phyloP scores from a whole-genome alignment of 2,888 invertebrate species.

The Pyrgus malvae region DNA sequence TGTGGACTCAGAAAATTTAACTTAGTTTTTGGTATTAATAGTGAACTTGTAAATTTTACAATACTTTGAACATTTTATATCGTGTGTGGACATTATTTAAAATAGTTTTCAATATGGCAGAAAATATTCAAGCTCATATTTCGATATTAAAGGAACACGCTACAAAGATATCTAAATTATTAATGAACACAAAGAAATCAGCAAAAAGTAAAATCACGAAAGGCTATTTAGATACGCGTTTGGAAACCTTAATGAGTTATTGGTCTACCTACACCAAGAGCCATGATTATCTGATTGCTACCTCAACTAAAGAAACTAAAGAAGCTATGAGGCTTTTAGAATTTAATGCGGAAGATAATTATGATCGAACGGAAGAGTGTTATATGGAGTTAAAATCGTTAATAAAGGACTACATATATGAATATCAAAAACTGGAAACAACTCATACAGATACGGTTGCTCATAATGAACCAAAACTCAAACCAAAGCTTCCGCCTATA shows the following conservation, averaged over 20 bases:
- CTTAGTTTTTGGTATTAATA: background rate
- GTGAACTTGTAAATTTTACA: background rate
- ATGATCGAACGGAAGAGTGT: background rate
- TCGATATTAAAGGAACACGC: background rate
- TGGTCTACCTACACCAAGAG: background rate
- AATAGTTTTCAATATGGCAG: background rate
- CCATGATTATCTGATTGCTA: background rate
- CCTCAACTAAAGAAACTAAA: background rate
- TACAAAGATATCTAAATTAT: background rate
- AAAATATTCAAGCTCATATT: background rate
- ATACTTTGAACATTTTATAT: background rate
- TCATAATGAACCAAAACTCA: background rate
- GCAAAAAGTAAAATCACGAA: background rate
- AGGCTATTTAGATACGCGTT: background rate
- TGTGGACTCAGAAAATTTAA: background rate
- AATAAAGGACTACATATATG: background rate
- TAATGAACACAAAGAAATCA: background rate
- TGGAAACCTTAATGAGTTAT: background rate
- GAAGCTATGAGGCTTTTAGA: background rate
- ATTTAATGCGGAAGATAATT: background rate
- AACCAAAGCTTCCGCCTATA: background rate
- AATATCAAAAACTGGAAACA: background rate
- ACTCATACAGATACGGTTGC: background rate
- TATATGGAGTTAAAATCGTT: background rate
- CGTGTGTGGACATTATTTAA: background rate